Evolutionary conservation across 23 tunicate species (phyloP), one percentile per base, ranked within the genome.

Genomic region (Trididemnum miniatum): DNA sequence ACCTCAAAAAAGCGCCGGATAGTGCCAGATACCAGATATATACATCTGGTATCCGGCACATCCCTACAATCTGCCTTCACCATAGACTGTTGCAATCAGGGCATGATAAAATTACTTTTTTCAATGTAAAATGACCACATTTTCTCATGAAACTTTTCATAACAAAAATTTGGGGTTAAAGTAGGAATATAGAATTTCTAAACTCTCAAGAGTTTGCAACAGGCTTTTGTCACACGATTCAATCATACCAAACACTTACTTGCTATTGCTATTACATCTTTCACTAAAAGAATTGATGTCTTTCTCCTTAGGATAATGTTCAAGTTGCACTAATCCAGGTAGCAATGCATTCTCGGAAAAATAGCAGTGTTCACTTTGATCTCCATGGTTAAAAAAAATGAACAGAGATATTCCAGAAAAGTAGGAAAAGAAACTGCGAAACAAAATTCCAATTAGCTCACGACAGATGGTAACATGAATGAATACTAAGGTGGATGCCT

Each of bases 301-400:
- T 25, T 51, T 51, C 15, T 82, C 79, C 22, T 23, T 24, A 31
- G 79, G 26, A 22, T 12, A 31, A 71, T 65, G 52, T n/a, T 82
- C 37, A 0, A 67, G n/a, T n/a, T 71, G 36, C 31, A 86, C 84
- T 54, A 91, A 40, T 15, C 97, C 90, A 39, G 97, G 85, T 28
- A 86, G 40, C 81, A 86, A 71, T 1, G 97, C 90, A 81, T 91
- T 91, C 67, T 91, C 90, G 0, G 90, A 86, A 66, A 77, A 77
- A 49, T 86, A 91, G 64, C 82, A 77, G 15, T 77, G 35, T 52
- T 66, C 84, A 65, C 84, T 76, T 26, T 86, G 31, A 39, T 86
- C 87, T 35, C 63, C 59, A 37, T 87, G 85, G 29, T 65, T 62
- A 36, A 87, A 71, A 35, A 65, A 63, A 65, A 65, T 35, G 20